These are phyloP conservation scores for Spongilla lacustris DNA, from an alignment of 37 sponge, comb jelly and placozoan species.

Conservation along the genomic window DNA sequence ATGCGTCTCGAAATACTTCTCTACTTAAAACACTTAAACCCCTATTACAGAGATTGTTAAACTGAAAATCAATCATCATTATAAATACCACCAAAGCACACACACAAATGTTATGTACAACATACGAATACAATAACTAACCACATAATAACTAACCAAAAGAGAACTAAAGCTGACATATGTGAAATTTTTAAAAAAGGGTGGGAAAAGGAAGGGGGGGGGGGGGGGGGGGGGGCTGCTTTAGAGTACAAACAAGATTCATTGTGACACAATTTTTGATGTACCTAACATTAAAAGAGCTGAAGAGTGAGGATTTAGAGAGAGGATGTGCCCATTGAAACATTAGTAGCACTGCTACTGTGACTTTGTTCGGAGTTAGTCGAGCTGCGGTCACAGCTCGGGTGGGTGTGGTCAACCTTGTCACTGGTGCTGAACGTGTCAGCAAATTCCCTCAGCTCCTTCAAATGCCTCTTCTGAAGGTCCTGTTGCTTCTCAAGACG, in stretches of 20 bases:
- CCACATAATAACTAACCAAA: no score
- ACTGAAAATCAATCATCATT: neutral
- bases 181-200: neutral
- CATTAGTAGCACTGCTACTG: conserved; percentile 24
- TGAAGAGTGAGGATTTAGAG: neutral
- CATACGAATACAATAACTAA: neutral
- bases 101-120: neutral
- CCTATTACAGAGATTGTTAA: neutral
- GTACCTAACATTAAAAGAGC: neutral
- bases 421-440: conserved; percentile 22
- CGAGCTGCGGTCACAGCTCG: conserved; percentile 24
- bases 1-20: no score
- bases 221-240: neutral
- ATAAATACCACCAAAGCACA: neutral
- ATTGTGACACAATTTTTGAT: conserved; percentile 1
- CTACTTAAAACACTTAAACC: no score
- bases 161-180: neutral
- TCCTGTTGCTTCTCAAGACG: conserved; percentile 84
- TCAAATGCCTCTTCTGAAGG: conserved; percentile 76
- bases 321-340: conserved; percentile 53
- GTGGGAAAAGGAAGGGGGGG: neutral
- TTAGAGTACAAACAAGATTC: neutral
- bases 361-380: conserved; percentile 49
- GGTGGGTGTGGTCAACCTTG: neutral
- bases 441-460: conserved; percentile 84